Evolutionary conservation across 37 sponge, comb jelly and placozoan genomes (phyloP).

Genomic region (Halisarca cf. caerulea): DNA sequence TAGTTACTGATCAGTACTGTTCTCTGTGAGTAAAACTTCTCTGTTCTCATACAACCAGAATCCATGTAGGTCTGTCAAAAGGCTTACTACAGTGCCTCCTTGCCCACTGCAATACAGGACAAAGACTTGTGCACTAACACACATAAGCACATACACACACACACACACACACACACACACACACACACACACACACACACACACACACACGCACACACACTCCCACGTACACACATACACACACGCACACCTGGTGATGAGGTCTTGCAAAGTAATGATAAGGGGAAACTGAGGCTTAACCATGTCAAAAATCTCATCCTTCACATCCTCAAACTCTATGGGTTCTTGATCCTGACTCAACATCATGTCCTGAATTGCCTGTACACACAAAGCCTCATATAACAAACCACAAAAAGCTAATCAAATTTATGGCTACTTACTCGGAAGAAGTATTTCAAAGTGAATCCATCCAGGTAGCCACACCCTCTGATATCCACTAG

Average conservation of each 20-base stretch:
- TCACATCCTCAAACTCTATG: conserved; percentile 87
- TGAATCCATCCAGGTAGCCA: conserved; percentile 79
- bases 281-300: conserved; percentile 83
- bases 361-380: conserved; percentile 92
- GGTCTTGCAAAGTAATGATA: conserved; percentile 84
- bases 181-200: too few species aligned
- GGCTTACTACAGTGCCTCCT: conserved; percentile 91
- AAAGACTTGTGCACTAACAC: too few species aligned
- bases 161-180: conserved; percentile 22
- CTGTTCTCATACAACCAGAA: conserved; percentile 98
- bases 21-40: conserved; percentile 89
- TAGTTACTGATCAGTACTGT: conserved; percentile 25
- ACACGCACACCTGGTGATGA: conserved; percentile 61
- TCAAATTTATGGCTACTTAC: conserved; percentile 29
- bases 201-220: too few species aligned
- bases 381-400: background rate
- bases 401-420: background rate
- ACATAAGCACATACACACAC: too few species aligned
- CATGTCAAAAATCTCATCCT: conserved; percentile 99
- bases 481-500: conserved; percentile 86
- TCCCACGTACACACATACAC: too few species aligned
- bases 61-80: conserved; percentile 93
- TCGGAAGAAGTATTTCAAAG: conserved; percentile 90
- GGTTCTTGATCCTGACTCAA: conserved; percentile 76
- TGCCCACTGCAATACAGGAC: conserved; percentile 95